A percentile compares a stretch with the other conserved stretches of the same genome.
Conservation (phyloP, 2,113 vertebrate species). For the Panthera uncia region DNA sequence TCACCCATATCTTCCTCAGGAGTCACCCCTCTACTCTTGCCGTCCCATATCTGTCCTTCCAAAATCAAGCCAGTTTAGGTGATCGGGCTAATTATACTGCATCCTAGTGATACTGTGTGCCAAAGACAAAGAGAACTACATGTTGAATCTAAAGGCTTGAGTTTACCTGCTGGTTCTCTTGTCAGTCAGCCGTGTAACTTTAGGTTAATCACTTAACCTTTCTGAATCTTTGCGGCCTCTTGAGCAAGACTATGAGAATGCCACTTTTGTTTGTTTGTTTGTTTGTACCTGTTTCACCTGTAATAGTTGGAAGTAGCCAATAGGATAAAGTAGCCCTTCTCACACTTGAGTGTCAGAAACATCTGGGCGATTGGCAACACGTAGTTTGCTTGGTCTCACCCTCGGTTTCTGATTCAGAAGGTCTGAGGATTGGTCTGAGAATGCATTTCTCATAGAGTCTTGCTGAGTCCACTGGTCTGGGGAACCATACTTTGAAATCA, state of each 20-base stretch:
- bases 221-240: not conserved
- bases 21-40: not conserved
- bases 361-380: not conserved
- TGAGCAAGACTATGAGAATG: not conserved
- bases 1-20: not conserved
- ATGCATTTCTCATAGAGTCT: not conserved
- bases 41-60: not conserved
- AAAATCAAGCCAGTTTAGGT: not conserved
- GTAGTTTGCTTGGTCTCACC: not conserved
- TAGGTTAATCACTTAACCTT: not conserved
- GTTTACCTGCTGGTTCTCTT: not conserved
- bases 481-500: not conserved
- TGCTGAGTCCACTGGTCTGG: not conserved
- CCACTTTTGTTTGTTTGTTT: not conserved
- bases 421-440: not conserved
- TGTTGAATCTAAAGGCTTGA: not conserved
- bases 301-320: too few relatives aligned
- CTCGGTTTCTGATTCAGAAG: not conserved
- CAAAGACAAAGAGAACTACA: not conserved
- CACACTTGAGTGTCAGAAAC: not conserved
- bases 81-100: not conserved
- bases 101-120: not conserved
- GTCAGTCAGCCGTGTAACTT: not conserved
- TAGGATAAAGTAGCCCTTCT: not conserved
- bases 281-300: not conserved